Percentiles rank a stretch among this genome's conserved stretches.
These are phyloP conservation scores for Noctua pronuba DNA, from an alignment of 2,888 invertebrate genomes.

Conservation along the genomic window DNA sequence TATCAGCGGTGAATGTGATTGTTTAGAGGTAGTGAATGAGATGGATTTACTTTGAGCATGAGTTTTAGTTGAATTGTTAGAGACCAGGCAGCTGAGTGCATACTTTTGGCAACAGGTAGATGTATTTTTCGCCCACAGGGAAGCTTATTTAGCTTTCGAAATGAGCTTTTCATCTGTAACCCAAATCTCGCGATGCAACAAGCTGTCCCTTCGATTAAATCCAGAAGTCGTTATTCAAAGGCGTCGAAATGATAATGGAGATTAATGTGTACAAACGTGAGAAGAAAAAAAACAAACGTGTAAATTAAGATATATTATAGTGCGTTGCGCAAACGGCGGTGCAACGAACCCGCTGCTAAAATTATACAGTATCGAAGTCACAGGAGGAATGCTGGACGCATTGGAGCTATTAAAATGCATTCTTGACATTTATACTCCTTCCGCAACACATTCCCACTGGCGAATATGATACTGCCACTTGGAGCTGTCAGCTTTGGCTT, in stretches of 20 bases:
- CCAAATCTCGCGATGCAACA: slow-evolving; percentile 46
- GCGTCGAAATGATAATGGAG: slow-evolving; percentile 62
- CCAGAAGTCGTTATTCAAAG: slow-evolving; percentile 51
- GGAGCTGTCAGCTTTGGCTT: slow-evolving; percentile 46
- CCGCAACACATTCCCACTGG: slow-evolving; percentile 71
- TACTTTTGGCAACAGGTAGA: neutral
- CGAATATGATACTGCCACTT: slow-evolving; percentile 61
- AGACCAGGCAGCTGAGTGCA: slow-evolving; percentile 44
- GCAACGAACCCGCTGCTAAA: slow-evolving; percentile 85
- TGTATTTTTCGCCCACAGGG: neutral
- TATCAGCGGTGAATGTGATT: slow-evolving; percentile 61
- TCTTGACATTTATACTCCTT: slow-evolving; percentile 81
- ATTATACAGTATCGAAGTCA: slow-evolving; percentile 79
- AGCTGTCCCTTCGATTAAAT: slow-evolving; percentile 47
- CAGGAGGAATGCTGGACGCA: slow-evolving; percentile 81
- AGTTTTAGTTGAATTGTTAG: slow-evolving; percentile 18
- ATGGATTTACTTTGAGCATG: slow-evolving; percentile 16
- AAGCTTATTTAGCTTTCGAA: slow-evolving; percentile 7
- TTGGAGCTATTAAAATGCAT: slow-evolving; percentile 84
- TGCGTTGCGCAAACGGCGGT: slow-evolving; percentile 81
- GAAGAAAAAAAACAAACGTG: slow-evolving; percentile 64
- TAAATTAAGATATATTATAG: slow-evolving; percentile 71
- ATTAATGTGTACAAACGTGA: slow-evolving; percentile 60
- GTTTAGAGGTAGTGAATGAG: slow-evolving; percentile 27
- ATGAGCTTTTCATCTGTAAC: slow-evolving; percentile 19